Percentiles rank a stretch among this genome's conserved stretches.
Evolutionary conservation across 2,113 vertebrate genomes (phyloP).

Genomic region (Rhea americana): DNA sequence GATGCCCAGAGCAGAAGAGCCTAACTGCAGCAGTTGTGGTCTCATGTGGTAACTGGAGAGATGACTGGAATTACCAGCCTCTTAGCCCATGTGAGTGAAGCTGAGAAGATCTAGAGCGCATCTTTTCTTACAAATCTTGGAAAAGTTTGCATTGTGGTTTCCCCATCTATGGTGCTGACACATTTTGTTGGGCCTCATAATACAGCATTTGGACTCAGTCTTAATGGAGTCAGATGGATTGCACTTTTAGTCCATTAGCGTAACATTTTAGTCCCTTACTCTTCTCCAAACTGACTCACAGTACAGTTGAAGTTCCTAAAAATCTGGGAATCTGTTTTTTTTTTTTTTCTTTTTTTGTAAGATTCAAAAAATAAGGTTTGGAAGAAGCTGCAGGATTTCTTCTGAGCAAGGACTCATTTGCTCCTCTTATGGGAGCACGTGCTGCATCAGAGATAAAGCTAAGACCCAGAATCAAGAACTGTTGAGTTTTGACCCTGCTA

Average conservation of each 20-base stretch:
- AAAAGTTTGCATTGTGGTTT: not conserved
- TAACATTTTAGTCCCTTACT: not conserved
- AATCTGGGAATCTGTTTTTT: not conserved
- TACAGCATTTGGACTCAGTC: not conserved
- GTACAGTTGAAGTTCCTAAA: not conserved
- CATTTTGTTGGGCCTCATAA: not conserved
- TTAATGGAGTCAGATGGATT: not conserved
- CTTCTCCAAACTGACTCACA: not conserved
- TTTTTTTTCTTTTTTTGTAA: not conserved
- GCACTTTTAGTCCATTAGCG: not conserved
- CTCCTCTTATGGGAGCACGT: accelerated
- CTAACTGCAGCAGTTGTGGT: not conserved
- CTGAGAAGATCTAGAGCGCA: not conserved
- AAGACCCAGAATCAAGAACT: not conserved
- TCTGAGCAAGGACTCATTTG: not conserved
- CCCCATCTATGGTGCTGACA: not conserved
- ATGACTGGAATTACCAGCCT: not conserved
- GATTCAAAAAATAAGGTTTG: not conserved
- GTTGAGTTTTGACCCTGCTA: not conserved
- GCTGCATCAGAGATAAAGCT: not conserved
- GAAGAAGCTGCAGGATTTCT: not conserved
- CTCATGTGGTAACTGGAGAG: not conserved
- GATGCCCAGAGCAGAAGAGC: not conserved
- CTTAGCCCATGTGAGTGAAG: not conserved
- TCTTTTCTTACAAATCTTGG: not conserved